Percentiles rank a stretch among this genome's conserved stretches.
These are phyloP conservation scores for Dascillus cervinus DNA, from an alignment of 2,888 invertebrate species.

Conservation along the genomic window DNA sequence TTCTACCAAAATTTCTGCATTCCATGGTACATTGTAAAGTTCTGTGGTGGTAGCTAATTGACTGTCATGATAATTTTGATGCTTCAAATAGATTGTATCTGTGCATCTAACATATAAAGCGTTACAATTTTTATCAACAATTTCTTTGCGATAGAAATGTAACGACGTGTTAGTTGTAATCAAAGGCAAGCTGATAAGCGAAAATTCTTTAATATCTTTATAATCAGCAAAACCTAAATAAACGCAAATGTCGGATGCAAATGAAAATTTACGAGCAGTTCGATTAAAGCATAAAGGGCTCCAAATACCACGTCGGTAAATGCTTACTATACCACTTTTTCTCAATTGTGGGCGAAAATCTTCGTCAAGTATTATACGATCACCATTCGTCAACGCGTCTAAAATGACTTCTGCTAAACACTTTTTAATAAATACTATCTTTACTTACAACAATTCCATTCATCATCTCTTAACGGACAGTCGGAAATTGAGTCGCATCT, in stretches of 20 bases:
- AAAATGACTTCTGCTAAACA: no score
- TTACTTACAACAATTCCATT: slow-evolving; percentile 67
- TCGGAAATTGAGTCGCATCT: slow-evolving; percentile 60
- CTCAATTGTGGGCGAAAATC: slow-evolving; percentile 54
- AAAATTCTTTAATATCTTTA: slow-evolving; percentile 18
- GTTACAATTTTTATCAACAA: slow-evolving; percentile 39
- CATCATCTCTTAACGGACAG: slow-evolving; percentile 67
- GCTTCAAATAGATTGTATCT: slow-evolving; percentile 38
- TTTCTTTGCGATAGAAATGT: background rate
- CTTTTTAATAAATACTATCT: slow-evolving; percentile 3
- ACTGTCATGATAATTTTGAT: slow-evolving; percentile 16
- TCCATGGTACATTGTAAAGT: slow-evolving; percentile 54
- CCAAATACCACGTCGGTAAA: slow-evolving; percentile 58
- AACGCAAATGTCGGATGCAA: slow-evolving; percentile 54
- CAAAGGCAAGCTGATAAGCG: background rate
- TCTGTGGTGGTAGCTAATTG: slow-evolving; percentile 7
- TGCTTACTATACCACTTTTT: slow-evolving; percentile 55
- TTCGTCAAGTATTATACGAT: slow-evolving; percentile 50
- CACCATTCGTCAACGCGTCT: slow-evolving; percentile 65
- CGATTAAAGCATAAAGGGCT: slow-evolving; percentile 53
- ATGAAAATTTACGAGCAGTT: slow-evolving; percentile 42
- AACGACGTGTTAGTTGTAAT: slow-evolving; percentile 3
- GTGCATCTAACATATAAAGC: slow-evolving; percentile 51
- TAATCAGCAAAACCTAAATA: slow-evolving; percentile 58
- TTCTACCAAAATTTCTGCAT: slow-evolving; percentile 62